Percentiles rank a stretch among this genome's conserved stretches.
Evolutionary conservation across 2,113 vertebrate species (phyloP).

Genomic region (Microtus montanus): DNA sequence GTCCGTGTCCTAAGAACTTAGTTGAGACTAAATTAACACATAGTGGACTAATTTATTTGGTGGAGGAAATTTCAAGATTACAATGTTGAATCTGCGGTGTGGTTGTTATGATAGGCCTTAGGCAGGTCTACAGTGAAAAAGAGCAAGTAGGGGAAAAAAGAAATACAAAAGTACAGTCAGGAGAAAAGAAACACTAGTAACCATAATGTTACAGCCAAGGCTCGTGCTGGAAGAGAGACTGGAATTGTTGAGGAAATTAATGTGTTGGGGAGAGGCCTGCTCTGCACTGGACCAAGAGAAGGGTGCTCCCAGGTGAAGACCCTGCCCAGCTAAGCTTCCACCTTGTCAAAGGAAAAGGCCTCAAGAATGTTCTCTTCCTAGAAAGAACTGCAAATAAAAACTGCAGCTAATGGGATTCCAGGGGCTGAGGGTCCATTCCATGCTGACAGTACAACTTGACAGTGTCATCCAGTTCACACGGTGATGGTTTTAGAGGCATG

Average conservation of each 20-base stretch:
- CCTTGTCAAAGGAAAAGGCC: background rate
- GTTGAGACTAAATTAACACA: background rate
- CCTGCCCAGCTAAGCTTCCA: background rate
- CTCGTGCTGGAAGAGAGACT: background rate
- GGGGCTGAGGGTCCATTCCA: background rate
- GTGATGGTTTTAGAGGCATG: background rate
- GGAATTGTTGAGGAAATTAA: background rate
- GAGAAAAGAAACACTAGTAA: background rate
- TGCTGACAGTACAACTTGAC: background rate
- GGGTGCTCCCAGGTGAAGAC: background rate
- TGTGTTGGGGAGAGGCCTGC: background rate
- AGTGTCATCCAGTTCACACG: background rate
- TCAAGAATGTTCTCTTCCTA: background rate
- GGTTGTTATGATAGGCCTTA: background rate
- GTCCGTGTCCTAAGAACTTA: background rate
- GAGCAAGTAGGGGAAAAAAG: background rate
- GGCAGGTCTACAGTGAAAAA: background rate
- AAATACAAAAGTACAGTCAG: background rate
- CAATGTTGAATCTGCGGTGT: background rate
- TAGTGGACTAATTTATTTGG: background rate
- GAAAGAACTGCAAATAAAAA: background rate
- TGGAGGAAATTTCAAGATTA: background rate
- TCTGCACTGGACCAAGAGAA: background rate
- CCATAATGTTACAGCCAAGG: background rate
- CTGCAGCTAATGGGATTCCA: background rate